A percentile compares a stretch with the other conserved stretches of the same genome.
Evolutionary conservation across 2,113 vertebrate genomes (phyloP).

Genomic region (Neogale vison): DNA sequence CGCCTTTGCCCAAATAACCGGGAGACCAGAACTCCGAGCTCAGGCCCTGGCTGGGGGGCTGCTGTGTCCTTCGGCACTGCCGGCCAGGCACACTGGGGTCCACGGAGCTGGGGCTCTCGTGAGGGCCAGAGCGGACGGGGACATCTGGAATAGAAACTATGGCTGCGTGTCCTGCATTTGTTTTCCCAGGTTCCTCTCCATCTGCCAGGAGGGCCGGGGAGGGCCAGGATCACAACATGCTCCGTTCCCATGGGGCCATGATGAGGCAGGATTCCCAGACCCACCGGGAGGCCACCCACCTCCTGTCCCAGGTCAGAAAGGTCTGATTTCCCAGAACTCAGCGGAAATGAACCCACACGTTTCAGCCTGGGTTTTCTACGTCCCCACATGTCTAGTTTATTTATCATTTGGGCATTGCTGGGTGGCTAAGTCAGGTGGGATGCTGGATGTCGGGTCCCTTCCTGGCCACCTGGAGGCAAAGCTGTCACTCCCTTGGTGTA

Average conservation of each 20-base stretch:
- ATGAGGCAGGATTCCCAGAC: neutral
- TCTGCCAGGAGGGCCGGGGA: accelerated
- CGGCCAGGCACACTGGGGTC: neutral
- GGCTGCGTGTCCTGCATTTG: neutral
- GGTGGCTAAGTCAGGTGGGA: neutral
- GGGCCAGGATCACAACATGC: neutral
- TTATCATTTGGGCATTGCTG: neutral
- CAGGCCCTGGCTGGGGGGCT: neutral
- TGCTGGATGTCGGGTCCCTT: neutral
- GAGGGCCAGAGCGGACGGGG: neutral
- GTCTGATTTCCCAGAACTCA: neutral
- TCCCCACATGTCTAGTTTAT: neutral
- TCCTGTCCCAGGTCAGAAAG: neutral
- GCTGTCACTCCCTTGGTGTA: neutral
- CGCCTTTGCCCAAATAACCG: accelerated
- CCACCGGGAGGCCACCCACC: neutral
- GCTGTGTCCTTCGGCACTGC: neutral
- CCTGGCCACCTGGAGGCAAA: neutral
- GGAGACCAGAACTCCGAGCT: neutral
- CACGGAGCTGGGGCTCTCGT: accelerated
- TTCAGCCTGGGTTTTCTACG: neutral
- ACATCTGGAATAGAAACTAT: neutral
- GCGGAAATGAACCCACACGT: neutral
- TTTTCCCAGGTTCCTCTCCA: neutral
- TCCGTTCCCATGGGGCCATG: neutral